phyloP scores from a whole-genome alignment of 2,888 invertebrate species.

The Melinaea marsaeus region DNA sequence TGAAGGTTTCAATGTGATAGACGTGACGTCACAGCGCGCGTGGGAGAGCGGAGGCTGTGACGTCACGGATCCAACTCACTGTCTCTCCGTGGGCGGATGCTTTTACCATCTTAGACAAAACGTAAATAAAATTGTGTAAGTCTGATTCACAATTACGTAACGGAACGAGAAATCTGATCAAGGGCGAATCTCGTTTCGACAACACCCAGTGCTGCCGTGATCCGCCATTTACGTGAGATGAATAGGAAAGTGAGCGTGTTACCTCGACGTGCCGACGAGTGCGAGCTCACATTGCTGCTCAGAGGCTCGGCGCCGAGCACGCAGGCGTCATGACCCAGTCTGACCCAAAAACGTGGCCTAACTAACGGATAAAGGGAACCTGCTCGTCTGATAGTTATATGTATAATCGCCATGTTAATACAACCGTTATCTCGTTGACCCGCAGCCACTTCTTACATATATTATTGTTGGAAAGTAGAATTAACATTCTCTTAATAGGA shows the following conservation, averaged over 20 bases:
- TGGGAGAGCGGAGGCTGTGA: conserved; percentile 62
- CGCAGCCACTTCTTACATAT: conserved; percentile 27
- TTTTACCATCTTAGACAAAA: conserved; percentile 42
- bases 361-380: conserved; percentile 69
- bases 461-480: conserved; percentile 20
- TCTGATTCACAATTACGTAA: conserved; percentile 55
- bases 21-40: conserved; percentile 53
- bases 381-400: conserved; percentile 50
- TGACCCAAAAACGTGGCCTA: conserved; percentile 73
- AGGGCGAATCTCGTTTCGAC: conserved; percentile 63
- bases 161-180: conserved; percentile 71
- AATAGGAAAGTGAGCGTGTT: conserved; percentile 74
- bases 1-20: conserved; percentile 44
- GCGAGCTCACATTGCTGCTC: conserved; percentile 61
- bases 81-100: conserved; percentile 39
- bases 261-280: conserved; percentile 67
- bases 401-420: conserved; percentile 41
- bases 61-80: conserved; percentile 65
- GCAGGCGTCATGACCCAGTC: conserved; percentile 75
- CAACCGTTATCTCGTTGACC: conserved; percentile 56
- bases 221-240: conserved; percentile 67
- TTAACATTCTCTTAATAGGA: conserved; percentile 8
- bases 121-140: conserved; percentile 55
- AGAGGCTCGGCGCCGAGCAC: conserved; percentile 55
- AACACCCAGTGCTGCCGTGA: conserved; percentile 67